These are phyloP conservation scores for Drosophila ogumai DNA, from an alignment of 1,140 invertebrate genomes.

Conservation along the genomic window DNA sequence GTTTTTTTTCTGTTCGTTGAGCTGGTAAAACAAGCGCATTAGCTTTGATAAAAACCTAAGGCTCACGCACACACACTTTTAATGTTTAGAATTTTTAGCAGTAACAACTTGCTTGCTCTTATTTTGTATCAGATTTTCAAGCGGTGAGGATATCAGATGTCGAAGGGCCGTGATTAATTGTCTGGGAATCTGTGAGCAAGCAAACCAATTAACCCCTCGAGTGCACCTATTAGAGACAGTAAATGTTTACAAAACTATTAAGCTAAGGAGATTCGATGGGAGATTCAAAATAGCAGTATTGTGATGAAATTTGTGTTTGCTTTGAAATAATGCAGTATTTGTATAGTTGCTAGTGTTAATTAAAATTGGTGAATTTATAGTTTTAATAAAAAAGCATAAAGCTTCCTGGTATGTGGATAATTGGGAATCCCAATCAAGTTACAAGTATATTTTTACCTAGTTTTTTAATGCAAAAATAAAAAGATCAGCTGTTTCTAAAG, in stretches of 20 bases:
- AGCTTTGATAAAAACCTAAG: conserved; percentile 25
- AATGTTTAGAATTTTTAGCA: conserved; percentile 16
- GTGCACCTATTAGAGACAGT: conserved; percentile 22
- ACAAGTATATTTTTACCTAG: no score
- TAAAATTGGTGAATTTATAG: not conserved
- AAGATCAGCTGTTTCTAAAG: no score
- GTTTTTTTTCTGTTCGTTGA: not conserved
- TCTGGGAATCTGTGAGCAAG: conserved; percentile 37
- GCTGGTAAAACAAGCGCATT: conserved; percentile 16
- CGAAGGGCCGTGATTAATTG: conserved; percentile 41
- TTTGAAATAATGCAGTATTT: not conserved
- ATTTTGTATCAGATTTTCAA: conserved; percentile 30
- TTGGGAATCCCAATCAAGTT: no score
- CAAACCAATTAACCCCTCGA: conserved; percentile 31
- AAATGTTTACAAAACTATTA: conserved; percentile 37
- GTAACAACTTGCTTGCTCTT: conserved; percentile 15
- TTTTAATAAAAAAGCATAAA: not conserved
- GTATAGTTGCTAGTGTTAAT: not conserved
- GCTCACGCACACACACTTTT: conserved; percentile 1
- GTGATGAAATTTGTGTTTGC: conserved; percentile 1
- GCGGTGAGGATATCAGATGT: conserved; percentile 25
- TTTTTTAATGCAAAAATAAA: no score
- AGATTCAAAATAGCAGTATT: not conserved
- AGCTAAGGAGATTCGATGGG: not conserved
- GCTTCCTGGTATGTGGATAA: not conserved